A percentile compares a stretch with the other conserved stretches of the same genome.
Evolutionary conservation across 2,797 vertebrate species (phyloP).

Genomic region (Cossypha polioptera): DNA sequence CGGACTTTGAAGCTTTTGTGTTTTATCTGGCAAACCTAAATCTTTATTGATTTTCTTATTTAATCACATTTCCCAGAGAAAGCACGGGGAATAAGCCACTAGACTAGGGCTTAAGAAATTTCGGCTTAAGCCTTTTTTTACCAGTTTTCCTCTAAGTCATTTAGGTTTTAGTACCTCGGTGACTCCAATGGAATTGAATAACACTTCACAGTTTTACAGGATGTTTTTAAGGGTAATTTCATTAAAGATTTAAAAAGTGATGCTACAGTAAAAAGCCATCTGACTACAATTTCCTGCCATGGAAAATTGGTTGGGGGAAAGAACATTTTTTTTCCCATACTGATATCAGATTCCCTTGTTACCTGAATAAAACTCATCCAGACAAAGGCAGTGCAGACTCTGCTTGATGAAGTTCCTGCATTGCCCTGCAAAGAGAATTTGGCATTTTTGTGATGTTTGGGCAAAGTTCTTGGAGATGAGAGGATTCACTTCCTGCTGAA

Average conservation of each 20-base stretch:
- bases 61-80: slow-evolving; percentile 61
- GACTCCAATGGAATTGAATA: slow-evolving; percentile 14
- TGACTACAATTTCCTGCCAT: slow-evolving; percentile 3
- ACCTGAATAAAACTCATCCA: not conserved
- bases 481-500: not conserved
- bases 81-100: slow-evolving; percentile 35
- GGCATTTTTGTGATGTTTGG: not conserved
- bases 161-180: slow-evolving; percentile 36
- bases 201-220: slow-evolving; percentile 37
- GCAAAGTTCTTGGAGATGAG: not conserved
- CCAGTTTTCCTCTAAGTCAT: not conserved
- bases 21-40: slow-evolving; percentile 60
- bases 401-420: not conserved
- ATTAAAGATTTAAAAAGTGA: slow-evolving; percentile 51
- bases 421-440: not conserved
- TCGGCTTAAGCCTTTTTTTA: not conserved
- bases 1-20: slow-evolving; percentile 51
- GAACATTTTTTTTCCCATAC: not conserved
- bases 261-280: slow-evolving; percentile 36
- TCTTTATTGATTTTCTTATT: slow-evolving; percentile 67
- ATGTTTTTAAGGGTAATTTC: slow-evolving; percentile 38
- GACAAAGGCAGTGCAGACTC: not conserved
- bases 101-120: slow-evolving; percentile 36
- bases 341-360: not conserved
- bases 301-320: not conserved